Evolutionary conservation across 2,888 invertebrate genomes (phyloP).

Genomic region (Oligia latruncula): DNA sequence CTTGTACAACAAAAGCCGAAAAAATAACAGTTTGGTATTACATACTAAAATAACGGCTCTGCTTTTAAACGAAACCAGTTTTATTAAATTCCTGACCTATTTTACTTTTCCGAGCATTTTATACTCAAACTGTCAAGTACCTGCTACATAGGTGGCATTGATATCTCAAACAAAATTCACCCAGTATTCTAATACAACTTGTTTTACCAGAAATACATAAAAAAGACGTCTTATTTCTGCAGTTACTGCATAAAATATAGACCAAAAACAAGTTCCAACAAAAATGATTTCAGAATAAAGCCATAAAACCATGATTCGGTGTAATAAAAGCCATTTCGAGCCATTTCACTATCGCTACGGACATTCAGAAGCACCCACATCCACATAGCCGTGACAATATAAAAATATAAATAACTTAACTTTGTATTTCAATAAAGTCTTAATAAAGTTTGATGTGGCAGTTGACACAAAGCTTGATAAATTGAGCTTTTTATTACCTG

Average conservation of each 20-base stretch:
- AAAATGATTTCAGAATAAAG: constrained; percentile 58
- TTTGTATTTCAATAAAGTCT: constrained; percentile 56
- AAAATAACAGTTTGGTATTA: constrained; percentile 16
- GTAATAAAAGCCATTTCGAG: constrained; percentile 56
- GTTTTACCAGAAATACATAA: neutral
- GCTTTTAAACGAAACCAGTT: constrained; percentile 6
- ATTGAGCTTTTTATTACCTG: constrained; percentile 29
- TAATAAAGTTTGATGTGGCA: constrained; percentile 22
- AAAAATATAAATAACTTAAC: constrained; percentile 49
- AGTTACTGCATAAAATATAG: constrained; percentile 32
- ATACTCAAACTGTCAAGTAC: neutral
- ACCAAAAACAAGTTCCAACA: constrained; percentile 36
- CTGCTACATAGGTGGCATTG: constrained; percentile 11
- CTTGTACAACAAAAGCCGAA: neutral
- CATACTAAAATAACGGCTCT: constrained; percentile 3
- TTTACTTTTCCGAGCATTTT: neutral
- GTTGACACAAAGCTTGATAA: constrained; percentile 56
- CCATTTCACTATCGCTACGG: constrained; percentile 43
- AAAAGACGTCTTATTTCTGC: constrained; percentile 30
- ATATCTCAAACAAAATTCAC: neutral
- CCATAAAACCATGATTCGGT: constrained; percentile 56
- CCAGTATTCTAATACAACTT: constrained; percentile 22
- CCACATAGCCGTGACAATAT: constrained; percentile 22
- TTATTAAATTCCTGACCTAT: constrained; percentile 25
- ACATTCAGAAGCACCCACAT: constrained; percentile 55